Percentiles rank a stretch among this genome's conserved stretches.
Evolutionary conservation across 1,140 invertebrate species (phyloP).

Genomic region (Platyscapa corneri): DNA sequence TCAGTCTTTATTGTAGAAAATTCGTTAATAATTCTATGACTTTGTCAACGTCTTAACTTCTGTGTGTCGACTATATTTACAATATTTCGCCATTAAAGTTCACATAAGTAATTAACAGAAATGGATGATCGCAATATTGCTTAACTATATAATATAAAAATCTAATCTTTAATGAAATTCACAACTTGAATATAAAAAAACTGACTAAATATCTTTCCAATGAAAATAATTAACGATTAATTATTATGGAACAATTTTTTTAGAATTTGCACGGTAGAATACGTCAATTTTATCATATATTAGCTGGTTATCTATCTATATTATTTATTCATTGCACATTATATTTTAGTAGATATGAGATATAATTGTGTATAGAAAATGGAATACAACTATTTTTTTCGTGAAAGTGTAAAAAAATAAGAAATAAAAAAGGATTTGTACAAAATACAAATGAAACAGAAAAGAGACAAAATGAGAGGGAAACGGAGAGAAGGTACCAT

Average conservation of each 20-base stretch:
- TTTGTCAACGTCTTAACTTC: constrained; percentile 31
- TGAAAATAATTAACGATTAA: background rate
- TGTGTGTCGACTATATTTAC: background rate
- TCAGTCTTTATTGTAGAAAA: constrained; percentile 13
- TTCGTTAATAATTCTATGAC: constrained; percentile 44
- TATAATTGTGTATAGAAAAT: background rate
- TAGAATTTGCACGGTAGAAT: too few species aligned
- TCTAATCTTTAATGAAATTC: constrained; percentile 10
- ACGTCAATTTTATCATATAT: too few species aligned
- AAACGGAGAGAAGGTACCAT: background rate
- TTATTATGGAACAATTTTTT: background rate
- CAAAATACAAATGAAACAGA: too few species aligned
- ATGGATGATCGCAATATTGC: constrained; percentile 28
- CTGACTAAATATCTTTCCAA: background rate
- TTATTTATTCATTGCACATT: background rate
- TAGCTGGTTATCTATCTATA: background rate
- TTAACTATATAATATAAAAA: constrained; percentile 17
- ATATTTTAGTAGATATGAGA: background rate
- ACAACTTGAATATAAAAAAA: background rate
- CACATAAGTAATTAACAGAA: constrained; percentile 30
- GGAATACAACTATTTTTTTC: background rate
- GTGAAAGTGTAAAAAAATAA: background rate
- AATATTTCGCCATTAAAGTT: constrained; percentile 28
- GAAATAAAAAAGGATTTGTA: background rate
- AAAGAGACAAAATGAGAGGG: background rate